Conservation (phyloP, 2,888 invertebrate species). For the Asteroscopus sphinx region DNA sequence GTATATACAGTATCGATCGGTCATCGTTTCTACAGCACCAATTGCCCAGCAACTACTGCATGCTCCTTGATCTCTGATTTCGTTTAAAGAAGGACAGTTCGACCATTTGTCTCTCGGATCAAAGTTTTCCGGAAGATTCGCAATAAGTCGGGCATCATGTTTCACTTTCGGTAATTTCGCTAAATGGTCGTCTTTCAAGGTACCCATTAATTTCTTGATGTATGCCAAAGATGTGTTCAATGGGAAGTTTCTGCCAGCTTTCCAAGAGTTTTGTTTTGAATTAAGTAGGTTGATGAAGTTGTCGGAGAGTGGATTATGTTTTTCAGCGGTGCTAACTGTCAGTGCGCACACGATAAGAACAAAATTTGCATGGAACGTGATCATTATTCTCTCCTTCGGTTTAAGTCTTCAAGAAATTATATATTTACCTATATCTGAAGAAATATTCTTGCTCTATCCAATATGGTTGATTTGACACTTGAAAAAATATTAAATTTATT, state of each 20-base stretch:
- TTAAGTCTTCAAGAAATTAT: constrained; percentile 13
- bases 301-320: constrained; percentile 91
- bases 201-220: constrained; percentile 93
- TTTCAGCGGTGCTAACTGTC: constrained; percentile 57
- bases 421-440: too few species aligned
- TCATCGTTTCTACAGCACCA: constrained; percentile 97
- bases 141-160: constrained; percentile 73
- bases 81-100: constrained; percentile 94
- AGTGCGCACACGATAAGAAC: constrained; percentile 68
- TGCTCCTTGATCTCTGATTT: constrained; percentile 95
- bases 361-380: constrained; percentile 59
- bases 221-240: constrained; percentile 89
- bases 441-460: too few species aligned
- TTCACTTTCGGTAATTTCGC: constrained; percentile 80
- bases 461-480: neutral
- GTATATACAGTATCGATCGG: constrained; percentile 90
- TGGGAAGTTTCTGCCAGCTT: constrained; percentile 94
- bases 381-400: constrained; percentile 69
- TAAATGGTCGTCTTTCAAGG: constrained; percentile 89
- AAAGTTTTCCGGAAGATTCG: constrained; percentile 93
- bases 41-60: constrained; percentile 99
- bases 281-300: constrained; percentile 93
- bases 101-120: constrained; percentile 95
- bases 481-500: neutral
- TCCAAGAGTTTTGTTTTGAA: constrained; percentile 92